Evolutionary conservation across 2,888 invertebrate species (phyloP).

Genomic region (Smittia aterrima): DNA sequence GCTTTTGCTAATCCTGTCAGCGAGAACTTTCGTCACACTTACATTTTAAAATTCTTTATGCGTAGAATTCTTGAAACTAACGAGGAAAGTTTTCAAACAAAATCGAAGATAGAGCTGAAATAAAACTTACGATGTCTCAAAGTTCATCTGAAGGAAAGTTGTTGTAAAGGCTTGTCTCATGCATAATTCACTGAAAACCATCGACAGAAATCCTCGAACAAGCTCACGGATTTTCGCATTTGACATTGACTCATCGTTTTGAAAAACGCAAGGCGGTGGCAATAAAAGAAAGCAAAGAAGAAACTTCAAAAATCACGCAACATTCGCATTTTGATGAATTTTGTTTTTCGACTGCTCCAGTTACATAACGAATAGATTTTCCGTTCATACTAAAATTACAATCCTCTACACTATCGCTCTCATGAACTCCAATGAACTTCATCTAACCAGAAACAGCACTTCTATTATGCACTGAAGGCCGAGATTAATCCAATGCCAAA

Average conservation of each 20-base stretch:
- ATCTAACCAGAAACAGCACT: not conserved
- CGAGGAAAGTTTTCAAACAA: no score
- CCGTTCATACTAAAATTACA: not conserved
- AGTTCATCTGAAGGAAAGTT: no score
- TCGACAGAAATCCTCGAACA: not conserved
- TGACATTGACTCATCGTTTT: constrained; percentile 36
- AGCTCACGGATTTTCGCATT: constrained; percentile 14
- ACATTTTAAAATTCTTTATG: no score
- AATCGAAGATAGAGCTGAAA: no score
- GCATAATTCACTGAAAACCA: constrained; percentile 20
- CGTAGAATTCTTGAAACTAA: no score
- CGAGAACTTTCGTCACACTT: no score
- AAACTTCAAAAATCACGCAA: constrained; percentile 34
- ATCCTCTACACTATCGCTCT: not conserved
- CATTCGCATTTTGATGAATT: constrained; percentile 32
- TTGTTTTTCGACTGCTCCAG: not conserved
- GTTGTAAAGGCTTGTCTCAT: not conserved
- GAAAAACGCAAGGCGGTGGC: not conserved
- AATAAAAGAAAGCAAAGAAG: not conserved
- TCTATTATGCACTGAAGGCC: not conserved
- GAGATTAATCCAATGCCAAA: not conserved
- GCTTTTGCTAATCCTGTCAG: no score
- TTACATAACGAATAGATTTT: constrained; percentile 7
- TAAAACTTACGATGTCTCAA: no score
- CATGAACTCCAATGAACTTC: not conserved